phyloP scores from a whole-genome alignment of 2,888 invertebrate species.

The Acronicta alni region DNA sequence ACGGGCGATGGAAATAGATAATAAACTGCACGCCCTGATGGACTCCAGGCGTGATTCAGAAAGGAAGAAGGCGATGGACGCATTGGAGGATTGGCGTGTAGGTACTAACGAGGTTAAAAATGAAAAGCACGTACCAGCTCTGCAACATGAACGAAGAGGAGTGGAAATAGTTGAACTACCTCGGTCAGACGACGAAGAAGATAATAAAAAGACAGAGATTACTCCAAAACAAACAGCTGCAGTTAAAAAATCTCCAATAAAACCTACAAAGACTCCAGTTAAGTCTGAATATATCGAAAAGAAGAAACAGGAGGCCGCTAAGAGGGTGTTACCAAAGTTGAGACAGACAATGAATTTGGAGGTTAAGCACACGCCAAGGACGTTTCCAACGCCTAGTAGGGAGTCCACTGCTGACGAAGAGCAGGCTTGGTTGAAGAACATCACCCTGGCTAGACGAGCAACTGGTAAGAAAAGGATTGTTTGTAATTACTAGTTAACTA shows the following conservation, averaged over 20 bases:
- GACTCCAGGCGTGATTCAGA: constrained; percentile 90
- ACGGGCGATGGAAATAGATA: constrained; percentile 85
- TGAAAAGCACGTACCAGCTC: constrained; percentile 11
- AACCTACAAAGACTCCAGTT: constrained; percentile 63
- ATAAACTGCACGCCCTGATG: constrained; percentile 89
- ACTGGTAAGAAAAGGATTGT: constrained; percentile 70
- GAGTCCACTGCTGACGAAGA: constrained; percentile 93
- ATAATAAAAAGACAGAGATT: constrained; percentile 33
- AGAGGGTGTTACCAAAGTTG: constrained; percentile 86
- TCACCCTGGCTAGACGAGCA: constrained; percentile 92
- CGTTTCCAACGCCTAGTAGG: constrained; percentile 94
- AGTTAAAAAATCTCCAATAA: constrained; percentile 29
- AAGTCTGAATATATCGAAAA: constrained; percentile 78
- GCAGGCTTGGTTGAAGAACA: constrained; percentile 94
- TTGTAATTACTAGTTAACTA: neutral
- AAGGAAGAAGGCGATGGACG: constrained; percentile 90
- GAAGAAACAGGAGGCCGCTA: constrained; percentile 74
- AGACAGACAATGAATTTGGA: constrained; percentile 90
- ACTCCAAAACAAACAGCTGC: constrained; percentile 21
- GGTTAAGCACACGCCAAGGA: constrained; percentile 92
- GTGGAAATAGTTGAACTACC: constrained; percentile 69
- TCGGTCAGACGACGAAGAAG: constrained; percentile 59
- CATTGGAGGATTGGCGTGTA: constrained; percentile 90
- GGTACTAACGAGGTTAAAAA: constrained; percentile 40
- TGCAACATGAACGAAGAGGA: constrained; percentile 48